Percentiles rank a stretch among this genome's conserved stretches.
Conservation (phyloP, 2,113 vertebrate species). For the Dendropsophus ebraccatus region DNA sequence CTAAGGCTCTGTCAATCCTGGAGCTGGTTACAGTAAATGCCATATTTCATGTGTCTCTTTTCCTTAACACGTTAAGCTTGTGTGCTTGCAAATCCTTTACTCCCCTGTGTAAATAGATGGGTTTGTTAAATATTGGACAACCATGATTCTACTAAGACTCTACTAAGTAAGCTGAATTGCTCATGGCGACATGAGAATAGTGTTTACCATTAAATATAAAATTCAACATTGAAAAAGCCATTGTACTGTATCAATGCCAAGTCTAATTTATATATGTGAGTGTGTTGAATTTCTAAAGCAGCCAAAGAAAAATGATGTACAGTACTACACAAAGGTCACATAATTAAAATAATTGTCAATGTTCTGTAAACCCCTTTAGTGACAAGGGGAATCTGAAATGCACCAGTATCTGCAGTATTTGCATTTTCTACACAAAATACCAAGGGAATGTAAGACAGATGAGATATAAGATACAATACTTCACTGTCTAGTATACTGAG, state of each 20-base stretch:
- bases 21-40: not conserved
- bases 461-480: not conserved
- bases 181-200: not conserved
- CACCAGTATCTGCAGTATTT: conserved; percentile 14
- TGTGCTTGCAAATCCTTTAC: not conserved
- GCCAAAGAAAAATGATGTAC: conserved; percentile 26
- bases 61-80: not conserved
- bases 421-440: conserved; percentile 32
- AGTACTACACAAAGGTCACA: conserved; percentile 12
- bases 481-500: conserved; percentile 12
- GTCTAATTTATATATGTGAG: conserved; percentile 19
- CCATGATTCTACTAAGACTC: not conserved
- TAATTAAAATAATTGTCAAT: conserved; percentile 45
- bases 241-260: conserved; percentile 20
- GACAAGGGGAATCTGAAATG: not conserved
- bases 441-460: conserved; percentile 31
- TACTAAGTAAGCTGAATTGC: not conserved
- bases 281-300: conserved; percentile 8
- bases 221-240: conserved; percentile 27
- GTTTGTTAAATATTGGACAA: not conserved
- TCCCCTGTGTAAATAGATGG: not conserved
- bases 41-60: not conserved
- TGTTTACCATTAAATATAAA: conserved; percentile 20
- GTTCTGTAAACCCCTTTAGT: not conserved
- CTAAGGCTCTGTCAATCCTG: too few relatives aligned